Base-by-base conservation (phyloP, 1,140 invertebrate genomes). In the Thaumatotibia leucotreta region DNA sequence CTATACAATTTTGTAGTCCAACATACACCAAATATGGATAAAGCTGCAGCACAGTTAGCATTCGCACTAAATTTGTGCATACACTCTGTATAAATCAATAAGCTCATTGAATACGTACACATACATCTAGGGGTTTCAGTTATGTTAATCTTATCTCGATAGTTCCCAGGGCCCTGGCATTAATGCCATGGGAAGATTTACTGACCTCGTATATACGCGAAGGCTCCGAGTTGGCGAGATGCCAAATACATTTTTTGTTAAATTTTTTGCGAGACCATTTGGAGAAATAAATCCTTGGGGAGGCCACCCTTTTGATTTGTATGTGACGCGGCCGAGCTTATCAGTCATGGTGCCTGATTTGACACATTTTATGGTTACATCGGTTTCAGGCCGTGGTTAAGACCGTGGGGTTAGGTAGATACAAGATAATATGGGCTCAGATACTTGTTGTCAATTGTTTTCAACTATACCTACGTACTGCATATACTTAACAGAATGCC, bases 191-290 rank as follows among this genome's bases (percentile, higher is more conserved):
- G 14, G 58, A 64, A 77, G 71, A 79, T 77, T 79, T 77, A 79
- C 58, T 69, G 69, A 54, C 49, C 61, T 73, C 69, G 72, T 75
- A 73, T 64, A 66, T 67, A 54, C 70, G 72, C 62, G 75, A 69
- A 61, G 64, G 65, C 64, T 70, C 66, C 61, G 29, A 31, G 31
- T 39, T 70, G 68, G 68, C 64, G 17, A 1, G n/a, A n/a, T 9
- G 68, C 65, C 67, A 70, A 71, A 83, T 27, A 80, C 78, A 80
- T 80, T 82, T 64, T 81, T 81, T 83, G 79, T 77, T 70, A 78
- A 73, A 77, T 79, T 74, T 71, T 54, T 49, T 39, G 77, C 69
- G 69, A 75, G 17, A 67, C 63, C 58, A 23, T 63, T 72, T 68
- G 66, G 64, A 70, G 64, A 66, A 73, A 83, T 84, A 80, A 83